Conservation (phyloP, 2,113 vertebrate genomes). For the Addax nasomaculatus region DNA sequence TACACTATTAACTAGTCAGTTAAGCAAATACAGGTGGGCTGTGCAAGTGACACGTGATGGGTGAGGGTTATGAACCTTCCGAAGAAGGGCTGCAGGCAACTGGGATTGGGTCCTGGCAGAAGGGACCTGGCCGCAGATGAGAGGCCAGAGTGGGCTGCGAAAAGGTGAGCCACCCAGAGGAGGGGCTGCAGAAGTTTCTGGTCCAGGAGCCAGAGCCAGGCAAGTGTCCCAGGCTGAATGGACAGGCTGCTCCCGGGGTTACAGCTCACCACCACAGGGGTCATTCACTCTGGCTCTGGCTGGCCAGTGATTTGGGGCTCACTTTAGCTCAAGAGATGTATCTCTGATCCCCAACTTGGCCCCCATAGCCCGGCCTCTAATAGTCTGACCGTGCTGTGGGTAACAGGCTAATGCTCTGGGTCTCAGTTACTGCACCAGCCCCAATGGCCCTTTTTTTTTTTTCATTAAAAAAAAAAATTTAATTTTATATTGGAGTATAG, state of each 20-base stretch:
- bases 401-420: neutral
- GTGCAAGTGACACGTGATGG: neutral
- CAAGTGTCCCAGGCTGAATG: neutral
- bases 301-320: neutral
- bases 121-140: neutral
- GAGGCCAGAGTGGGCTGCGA: neutral
- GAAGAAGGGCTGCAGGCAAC: neutral
- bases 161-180: neutral
- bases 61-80: neutral
- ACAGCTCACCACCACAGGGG: rapidly evolving
- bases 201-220: neutral
- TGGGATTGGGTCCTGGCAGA: neutral
- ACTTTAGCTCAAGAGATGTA: neutral
- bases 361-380: neutral
- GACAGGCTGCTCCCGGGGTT: neutral
- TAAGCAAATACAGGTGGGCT: neutral
- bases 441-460: neutral
- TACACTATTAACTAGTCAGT: neutral
- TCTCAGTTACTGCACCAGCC: neutral
- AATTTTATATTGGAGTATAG: neutral
- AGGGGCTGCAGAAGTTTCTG: neutral
- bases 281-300: neutral
- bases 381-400: neutral
- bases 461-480: neutral
- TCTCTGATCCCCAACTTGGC: neutral